A percentile compares a stretch with the other conserved stretches of the same genome.
These are phyloP conservation scores for Drosophila anceps DNA, from an alignment of 2,888 invertebrate genomes.

Conservation along the genomic window DNA sequence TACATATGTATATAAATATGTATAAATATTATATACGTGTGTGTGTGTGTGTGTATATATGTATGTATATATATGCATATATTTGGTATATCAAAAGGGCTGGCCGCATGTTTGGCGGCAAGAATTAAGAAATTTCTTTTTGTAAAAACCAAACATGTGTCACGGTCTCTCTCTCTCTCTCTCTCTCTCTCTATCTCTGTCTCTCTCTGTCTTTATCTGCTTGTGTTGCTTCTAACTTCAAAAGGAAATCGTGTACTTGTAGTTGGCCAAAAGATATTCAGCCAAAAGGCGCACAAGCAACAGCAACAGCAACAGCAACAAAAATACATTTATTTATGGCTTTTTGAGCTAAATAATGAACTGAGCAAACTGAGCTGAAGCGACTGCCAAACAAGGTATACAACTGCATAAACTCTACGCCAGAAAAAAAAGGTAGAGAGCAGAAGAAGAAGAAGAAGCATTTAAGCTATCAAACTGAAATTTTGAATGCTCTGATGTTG, in stretches of 20 bases:
- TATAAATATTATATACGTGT: not conserved
- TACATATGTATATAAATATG: not conserved
- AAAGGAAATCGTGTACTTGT: constrained; percentile 50
- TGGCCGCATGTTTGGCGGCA: constrained; percentile 34
- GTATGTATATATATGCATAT: not conserved
- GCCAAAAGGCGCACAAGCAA: constrained; percentile 48
- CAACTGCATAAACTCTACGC: constrained; percentile 35
- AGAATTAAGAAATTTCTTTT: constrained; percentile 41
- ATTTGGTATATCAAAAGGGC: constrained; percentile 42
- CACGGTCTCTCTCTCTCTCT: not conserved
- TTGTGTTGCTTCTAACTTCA: constrained; percentile 43
- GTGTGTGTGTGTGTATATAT: not conserved
- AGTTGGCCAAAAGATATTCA: constrained; percentile 46
- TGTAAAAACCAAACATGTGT: constrained; percentile 30
- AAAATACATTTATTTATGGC: constrained; percentile 52
- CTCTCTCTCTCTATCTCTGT: not conserved
- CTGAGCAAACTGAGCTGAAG: constrained; percentile 22
- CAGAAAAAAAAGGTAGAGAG: not conserved
- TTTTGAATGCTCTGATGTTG: not conserved
- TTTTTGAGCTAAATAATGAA: constrained; percentile 52
- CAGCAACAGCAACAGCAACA: constrained; percentile 3
- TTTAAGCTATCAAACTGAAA: not conserved
- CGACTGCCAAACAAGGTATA: not conserved
- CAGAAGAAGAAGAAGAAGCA: not conserved
- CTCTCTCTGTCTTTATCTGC: not conserved